phyloP scores from a whole-genome alignment of 2,113 vertebrate species.

The Centropristis striata region DNA sequence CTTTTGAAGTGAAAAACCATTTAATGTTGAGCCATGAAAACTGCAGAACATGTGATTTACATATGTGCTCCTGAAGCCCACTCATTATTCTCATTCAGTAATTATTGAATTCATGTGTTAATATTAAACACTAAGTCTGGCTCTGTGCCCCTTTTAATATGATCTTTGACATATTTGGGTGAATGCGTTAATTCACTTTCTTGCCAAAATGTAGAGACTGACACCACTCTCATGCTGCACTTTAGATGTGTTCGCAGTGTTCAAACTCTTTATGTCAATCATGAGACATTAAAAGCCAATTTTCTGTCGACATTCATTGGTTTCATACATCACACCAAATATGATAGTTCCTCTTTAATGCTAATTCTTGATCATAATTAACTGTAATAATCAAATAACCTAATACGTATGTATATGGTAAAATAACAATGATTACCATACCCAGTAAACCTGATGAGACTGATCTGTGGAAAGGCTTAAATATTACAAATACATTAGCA shows the following conservation, averaged over 20 bases:
- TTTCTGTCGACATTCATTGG: background rate
- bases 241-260: conserved; percentile 5
- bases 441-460: background rate
- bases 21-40: conserved; percentile 26
- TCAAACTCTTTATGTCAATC: background rate
- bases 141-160: background rate
- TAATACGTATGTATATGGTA: conserved; percentile 10
- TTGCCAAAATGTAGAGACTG: background rate
- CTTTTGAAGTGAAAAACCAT: conserved; percentile 20
- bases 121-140: background rate
- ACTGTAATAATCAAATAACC: conserved; percentile 18
- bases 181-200: background rate
- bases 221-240: conserved; percentile 4
- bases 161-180: conserved; percentile 1
- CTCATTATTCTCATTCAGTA: conserved; percentile 2
- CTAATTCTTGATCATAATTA: conserved; percentile 10
- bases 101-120: background rate
- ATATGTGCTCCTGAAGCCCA: conserved; percentile 34
- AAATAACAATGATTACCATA: background rate
- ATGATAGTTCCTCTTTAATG: background rate
- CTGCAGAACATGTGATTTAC: conserved; percentile 72
- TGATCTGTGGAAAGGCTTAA: conserved; percentile 3
- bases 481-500: background rate
- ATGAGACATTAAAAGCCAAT: background rate
- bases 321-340: conserved; percentile 18